Evolutionary conservation across 64 coral and sea anemone species (phyloP).

Genomic region (Montipora sp.): DNA sequence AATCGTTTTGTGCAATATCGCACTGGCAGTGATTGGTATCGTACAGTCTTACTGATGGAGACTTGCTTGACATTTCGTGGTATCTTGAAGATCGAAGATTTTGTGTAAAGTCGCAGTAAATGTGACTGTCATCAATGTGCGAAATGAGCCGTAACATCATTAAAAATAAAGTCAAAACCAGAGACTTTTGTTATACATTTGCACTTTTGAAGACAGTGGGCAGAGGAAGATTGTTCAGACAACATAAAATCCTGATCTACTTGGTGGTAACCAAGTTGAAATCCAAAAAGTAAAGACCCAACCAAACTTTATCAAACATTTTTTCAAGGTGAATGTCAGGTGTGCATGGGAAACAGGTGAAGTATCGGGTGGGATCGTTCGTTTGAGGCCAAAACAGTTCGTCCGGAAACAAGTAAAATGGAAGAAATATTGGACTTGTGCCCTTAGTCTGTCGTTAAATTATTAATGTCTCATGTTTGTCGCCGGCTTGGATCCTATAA

Average conservation of each 20-base stretch:
- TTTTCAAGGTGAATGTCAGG: slow-evolving; percentile 37
- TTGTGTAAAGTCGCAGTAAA: too few relatives aligned
- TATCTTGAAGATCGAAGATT: neutral
- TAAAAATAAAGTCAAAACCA: neutral
- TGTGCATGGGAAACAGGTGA: neutral
- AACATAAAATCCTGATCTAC: neutral
- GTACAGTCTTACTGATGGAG: neutral
- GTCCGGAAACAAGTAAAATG: slow-evolving; percentile 23
- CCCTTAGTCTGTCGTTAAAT: slow-evolving; percentile 20
- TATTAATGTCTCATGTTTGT: slow-evolving; percentile 43
- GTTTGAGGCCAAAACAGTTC: neutral
- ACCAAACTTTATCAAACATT: neutral
- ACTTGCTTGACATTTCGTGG: neutral
- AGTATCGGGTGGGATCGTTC: slow-evolving; percentile 12
- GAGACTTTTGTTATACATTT: neutral
- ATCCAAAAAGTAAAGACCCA: neutral
- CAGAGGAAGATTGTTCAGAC: neutral
- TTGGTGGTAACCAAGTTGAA: neutral
- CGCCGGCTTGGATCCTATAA: neutral
- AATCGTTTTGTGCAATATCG: neutral
- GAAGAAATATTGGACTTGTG: neutral
- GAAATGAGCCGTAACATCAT: neutral
- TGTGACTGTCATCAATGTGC: too few relatives aligned
- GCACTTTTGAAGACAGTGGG: slow-evolving; percentile 3
- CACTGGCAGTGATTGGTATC: neutral